Conservation (phyloP, 2,888 invertebrate species). For the Stenoptilia bipunctidactyla region DNA sequence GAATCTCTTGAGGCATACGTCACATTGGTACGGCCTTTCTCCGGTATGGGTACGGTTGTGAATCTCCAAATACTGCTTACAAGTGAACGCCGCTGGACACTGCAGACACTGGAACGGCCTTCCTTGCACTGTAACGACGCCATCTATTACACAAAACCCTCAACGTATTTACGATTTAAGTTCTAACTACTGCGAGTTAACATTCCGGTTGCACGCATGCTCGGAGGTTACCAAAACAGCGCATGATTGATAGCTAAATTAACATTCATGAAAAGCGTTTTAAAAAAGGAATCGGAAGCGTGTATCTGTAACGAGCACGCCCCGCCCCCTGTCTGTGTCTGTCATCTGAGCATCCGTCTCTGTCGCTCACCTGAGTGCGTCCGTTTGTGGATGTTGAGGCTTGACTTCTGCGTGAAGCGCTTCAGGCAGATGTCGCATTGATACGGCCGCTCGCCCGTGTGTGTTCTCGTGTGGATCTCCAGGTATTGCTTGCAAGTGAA, state of each 20-base stretch:
- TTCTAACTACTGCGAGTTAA: conserved; percentile 1
- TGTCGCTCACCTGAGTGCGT: conserved; percentile 73
- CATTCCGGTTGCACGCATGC: background rate
- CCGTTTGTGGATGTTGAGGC: conserved; percentile 85
- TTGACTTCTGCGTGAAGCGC: conserved; percentile 86
- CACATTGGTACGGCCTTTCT: conserved; percentile 75
- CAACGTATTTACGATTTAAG: too few relatives aligned
- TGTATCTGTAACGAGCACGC: too few relatives aligned
- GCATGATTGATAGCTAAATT: too few relatives aligned
- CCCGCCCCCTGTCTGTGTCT: too few relatives aligned
- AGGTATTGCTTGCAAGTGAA: conserved; percentile 73
- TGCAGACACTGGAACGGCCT: conserved; percentile 73
- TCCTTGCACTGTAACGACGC: conserved; percentile 60
- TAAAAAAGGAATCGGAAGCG: too few relatives aligned
- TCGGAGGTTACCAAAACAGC: too few relatives aligned
- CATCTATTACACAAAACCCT: conserved; percentile 22
- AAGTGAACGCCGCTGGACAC: conserved; percentile 72
- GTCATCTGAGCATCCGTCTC: conserved; percentile 12
- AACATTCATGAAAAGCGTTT: too few relatives aligned
- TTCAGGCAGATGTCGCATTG: conserved; percentile 84
- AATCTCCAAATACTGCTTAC: conserved; percentile 69
- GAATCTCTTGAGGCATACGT: conserved; percentile 83
- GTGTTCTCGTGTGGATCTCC: conserved; percentile 74
- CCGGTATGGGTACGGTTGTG: conserved; percentile 70
- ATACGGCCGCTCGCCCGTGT: conserved; percentile 71